phyloP scores from a whole-genome alignment of 2,797 vertebrate genomes.

The Rhinogobio ventralis region DNA sequence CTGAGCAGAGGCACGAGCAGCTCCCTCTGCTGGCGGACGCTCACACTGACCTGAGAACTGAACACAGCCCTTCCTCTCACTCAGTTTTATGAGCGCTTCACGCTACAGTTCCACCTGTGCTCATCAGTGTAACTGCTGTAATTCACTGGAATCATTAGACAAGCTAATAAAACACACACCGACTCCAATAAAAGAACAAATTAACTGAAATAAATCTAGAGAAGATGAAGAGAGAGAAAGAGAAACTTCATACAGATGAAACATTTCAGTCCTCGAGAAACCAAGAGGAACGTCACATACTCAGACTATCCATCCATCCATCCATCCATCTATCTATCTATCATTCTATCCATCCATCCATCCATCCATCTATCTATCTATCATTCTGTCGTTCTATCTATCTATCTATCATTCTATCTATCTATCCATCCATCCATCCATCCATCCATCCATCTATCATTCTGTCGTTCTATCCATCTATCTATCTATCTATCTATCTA shows the following conservation, averaged over 20 bases:
- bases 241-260: no score
- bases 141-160: not conserved
- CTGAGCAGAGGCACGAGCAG: not conserved
- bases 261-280: not conserved
- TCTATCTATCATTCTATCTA: fast-evolving
- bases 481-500: not conserved
- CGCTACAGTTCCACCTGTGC: not conserved
- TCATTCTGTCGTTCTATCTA: fast-evolving
- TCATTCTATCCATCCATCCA: not conserved
- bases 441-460: not conserved
- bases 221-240: not conserved
- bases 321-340: not conserved
- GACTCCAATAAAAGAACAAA: not conserved
- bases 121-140: not conserved
- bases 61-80: not conserved
- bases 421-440: not conserved
- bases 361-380: not conserved
- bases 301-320: not conserved
- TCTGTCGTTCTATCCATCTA: no score
- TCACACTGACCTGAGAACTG: not conserved
- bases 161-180: not conserved
- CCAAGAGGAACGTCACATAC: not conserved
- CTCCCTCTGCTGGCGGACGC: not conserved
- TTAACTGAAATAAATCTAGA: not conserved
- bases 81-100: no score